Conservation (phyloP, 2,888 invertebrate genomes). For the Athalia cordata region DNA sequence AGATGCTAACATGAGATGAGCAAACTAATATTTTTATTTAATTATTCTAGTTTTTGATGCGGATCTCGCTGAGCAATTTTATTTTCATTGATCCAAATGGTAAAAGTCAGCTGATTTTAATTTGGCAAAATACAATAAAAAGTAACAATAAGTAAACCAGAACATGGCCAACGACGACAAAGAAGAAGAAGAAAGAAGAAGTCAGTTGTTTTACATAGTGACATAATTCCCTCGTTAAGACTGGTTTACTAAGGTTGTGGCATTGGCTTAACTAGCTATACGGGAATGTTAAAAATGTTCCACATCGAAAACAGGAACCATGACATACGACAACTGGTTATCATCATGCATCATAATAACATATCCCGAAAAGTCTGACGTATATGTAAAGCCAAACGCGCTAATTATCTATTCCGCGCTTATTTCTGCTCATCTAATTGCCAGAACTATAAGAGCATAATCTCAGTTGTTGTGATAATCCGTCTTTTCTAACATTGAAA, state of each 20-base stretch:
- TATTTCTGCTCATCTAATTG: no score
- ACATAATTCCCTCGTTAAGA: conserved; percentile 48
- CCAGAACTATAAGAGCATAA: no score
- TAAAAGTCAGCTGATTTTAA: not conserved
- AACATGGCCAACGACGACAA: not conserved
- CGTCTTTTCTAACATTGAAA: not conserved
- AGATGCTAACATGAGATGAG: no score
- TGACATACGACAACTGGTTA: conserved; percentile 8
- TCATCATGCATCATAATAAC: no score
- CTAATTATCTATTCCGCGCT: not conserved
- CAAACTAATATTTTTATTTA: no score
- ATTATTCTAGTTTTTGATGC: not conserved
- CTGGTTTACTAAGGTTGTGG: conserved; percentile 24
- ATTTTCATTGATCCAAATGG: not conserved
- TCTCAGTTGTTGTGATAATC: no score
- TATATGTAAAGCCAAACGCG: not conserved
- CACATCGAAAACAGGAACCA: conserved; percentile 27
- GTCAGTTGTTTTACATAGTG: conserved; percentile 43
- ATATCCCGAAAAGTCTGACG: no score
- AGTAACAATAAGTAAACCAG: conserved; percentile 39
- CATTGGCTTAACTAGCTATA: conserved; percentile 12
- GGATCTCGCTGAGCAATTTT: not conserved
- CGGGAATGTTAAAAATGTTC: conserved; percentile 18
- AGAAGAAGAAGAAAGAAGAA: not conserved
- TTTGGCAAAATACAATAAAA: not conserved